Percentiles rank a stretch among this genome's conserved stretches.
Evolutionary conservation across 2,797 vertebrate species (phyloP).

Genomic region (Arrhamphus sclerolepis): DNA sequence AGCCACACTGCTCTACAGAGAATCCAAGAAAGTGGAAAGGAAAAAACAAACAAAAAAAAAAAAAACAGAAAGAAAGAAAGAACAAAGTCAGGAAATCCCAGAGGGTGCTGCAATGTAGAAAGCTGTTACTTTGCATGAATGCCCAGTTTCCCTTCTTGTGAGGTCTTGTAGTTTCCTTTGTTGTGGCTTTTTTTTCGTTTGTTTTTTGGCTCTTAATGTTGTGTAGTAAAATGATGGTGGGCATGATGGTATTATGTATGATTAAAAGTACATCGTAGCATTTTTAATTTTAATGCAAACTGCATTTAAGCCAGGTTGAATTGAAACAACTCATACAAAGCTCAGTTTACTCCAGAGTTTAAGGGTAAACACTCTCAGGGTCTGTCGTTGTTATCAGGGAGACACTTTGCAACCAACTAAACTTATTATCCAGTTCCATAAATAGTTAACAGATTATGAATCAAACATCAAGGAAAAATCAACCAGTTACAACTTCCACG

Average conservation of each 20-base stretch:
- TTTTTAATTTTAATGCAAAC: neutral
- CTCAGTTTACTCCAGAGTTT: neutral
- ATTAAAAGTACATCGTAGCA: neutral
- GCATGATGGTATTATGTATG: neutral
- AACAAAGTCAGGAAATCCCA: constrained; percentile 46
- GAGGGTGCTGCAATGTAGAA: constrained; percentile 17
- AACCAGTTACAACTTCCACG: constrained; percentile 21
- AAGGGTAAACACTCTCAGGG: no score
- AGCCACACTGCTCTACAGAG: neutral
- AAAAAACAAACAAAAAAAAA: no score
- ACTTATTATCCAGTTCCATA: constrained; percentile 39
- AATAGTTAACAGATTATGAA: constrained; percentile 53
- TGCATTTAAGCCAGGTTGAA: neutral
- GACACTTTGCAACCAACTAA: no score
- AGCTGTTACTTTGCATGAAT: constrained; percentile 20
- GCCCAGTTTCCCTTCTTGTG: constrained; percentile 37
- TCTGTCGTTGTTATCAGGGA: constrained; percentile 14
- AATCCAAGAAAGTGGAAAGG: neutral
- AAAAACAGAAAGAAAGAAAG: constrained; percentile 3
- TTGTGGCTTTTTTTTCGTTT: constrained; percentile 4
- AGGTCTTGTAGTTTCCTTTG: constrained; percentile 36
- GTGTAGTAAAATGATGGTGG: neutral
- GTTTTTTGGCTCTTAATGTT: constrained; percentile 26
- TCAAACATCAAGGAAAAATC: constrained; percentile 43
- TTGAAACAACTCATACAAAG: no score